Percentiles rank a stretch among this genome's conserved stretches.
Conservation (phyloP, 2,797 vertebrate genomes). For the Botia almorhae region DNA sequence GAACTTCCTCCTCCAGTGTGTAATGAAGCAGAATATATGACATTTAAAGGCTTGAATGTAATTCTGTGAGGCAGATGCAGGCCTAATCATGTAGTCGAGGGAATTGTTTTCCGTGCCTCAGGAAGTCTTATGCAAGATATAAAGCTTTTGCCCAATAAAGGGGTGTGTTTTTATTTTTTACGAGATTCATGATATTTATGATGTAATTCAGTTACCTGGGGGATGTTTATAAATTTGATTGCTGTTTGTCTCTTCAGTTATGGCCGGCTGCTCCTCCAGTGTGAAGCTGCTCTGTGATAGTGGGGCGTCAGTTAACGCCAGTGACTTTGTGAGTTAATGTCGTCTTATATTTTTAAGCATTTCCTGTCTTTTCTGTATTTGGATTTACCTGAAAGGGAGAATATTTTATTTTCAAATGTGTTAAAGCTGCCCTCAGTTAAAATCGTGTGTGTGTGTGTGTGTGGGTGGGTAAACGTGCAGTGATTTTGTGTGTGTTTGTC, state of each 20-base stretch:
- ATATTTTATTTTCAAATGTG: neutral
- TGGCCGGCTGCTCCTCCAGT: conserved; percentile 92
- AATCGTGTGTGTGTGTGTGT: neutral
- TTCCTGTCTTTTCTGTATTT: neutral
- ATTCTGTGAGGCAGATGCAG: conserved; percentile 16
- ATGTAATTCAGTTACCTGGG: neutral
- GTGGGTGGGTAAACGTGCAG: neutral
- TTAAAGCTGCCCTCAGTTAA: neutral
- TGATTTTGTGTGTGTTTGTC: conserved; percentile 29
- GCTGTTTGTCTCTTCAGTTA: conserved; percentile 77
- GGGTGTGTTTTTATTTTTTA: neutral
- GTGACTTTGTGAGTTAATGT: conserved; percentile 85
- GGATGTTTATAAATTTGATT: conserved; percentile 1
- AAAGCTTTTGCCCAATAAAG: neutral
- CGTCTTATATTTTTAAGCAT: neutral
- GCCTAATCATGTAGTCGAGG: conserved; percentile 9
- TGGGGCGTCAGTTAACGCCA: conserved; percentile 87
- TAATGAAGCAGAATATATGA: neutral
- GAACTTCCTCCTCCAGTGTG: neutral
- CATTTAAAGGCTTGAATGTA: conserved; percentile 16
- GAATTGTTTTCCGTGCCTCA: conserved; percentile 13
- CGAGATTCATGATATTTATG: no score
- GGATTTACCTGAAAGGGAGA: neutral
- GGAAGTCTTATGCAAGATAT: conserved; percentile 28
- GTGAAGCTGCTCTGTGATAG: conserved; percentile 95